Evolutionary conservation across 2,888 invertebrate species (phyloP), one percentile per base, ranked within the genome.

Genomic region (Homarus gammarus): DNA sequence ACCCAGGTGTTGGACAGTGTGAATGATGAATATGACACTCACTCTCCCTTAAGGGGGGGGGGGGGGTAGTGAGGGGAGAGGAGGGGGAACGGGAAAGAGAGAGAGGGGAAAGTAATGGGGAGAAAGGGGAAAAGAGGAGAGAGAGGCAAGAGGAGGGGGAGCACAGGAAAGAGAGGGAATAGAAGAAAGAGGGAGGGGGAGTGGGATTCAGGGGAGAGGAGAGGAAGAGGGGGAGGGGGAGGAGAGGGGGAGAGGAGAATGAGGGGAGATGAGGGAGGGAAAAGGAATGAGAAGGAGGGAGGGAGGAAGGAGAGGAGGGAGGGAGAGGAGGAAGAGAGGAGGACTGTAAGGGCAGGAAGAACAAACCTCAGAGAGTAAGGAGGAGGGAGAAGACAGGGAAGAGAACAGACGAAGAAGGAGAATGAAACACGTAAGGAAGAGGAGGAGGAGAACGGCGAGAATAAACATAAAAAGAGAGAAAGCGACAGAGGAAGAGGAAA

Each of bases 321-420:
- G 77, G 49, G 75, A 75, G 75, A 40, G 75, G 75, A 75, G 40
- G 75, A 40, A 38, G 40, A 75, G n/a, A 27, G 27, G 44, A 77
- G 44, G 77, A n/a, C n/a, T 27, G 40, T 27, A 77, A 15, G 40
- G 77, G 3, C 40, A 44, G 44, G 27, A 40, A 40, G 40, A 44
- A 27, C n/a, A n/a, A n/a, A n/a, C n/a, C n/a, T n/a, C n/a, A n/a
- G n/a, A n/a, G n/a, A n/a, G n/a, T 31, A 27, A 72, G 2, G 1
- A 27, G 12, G 40, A 22, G 77, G 27, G 49, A 49, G 31, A 44
- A 77, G 44, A 27, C 5, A 36, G 33, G 15, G 36, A 15, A 27
- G 31, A 1, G 12, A 31, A 36, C 33, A 27, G 72, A 36, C 18
- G 36, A 36, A 36, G 0, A 31, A 72, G 27, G 12, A 36, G 36